A percentile compares a stretch with the other conserved stretches of the same genome.
These are phyloP conservation scores for Plestiodon gilberti DNA, from an alignment of 2,113 vertebrate species.

Conservation along the genomic window DNA sequence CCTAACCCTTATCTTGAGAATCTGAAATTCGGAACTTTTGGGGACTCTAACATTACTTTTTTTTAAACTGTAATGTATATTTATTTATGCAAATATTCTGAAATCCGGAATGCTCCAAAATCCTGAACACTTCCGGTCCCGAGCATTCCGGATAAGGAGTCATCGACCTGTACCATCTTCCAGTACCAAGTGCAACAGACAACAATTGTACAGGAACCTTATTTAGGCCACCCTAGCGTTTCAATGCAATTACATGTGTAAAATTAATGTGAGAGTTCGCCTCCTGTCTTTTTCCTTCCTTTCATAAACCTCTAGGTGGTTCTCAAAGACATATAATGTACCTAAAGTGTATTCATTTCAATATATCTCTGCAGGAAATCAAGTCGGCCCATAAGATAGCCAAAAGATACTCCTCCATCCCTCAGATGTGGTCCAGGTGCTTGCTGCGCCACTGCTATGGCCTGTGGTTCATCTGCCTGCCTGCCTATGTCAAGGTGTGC, in stretches of 20 bases:
- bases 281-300: background rate
- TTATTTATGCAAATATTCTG: too few species aligned
- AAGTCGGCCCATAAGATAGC: conserved; percentile 95
- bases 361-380: conserved; percentile 85
- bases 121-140: too few species aligned
- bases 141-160: too few species aligned
- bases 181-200: background rate
- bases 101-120: too few species aligned
- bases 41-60: too few species aligned
- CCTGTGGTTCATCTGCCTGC: conserved; percentile 98
- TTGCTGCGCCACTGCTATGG: conserved; percentile 94
- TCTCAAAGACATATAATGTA: background rate
- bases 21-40: too few species aligned
- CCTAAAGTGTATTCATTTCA: background rate
- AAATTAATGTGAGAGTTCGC: background rate
- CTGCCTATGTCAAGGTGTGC: conserved; percentile 89
- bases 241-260: background rate
- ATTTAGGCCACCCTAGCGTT: background rate
- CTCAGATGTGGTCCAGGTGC: conserved; percentile 98
- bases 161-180: too few species aligned
- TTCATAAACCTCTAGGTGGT: background rate
- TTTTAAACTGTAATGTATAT: too few species aligned
- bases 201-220: background rate
- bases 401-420: conserved; percentile 92
- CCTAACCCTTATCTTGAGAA: too few species aligned